A percentile compares a stretch with the other conserved stretches of the same genome.
Conservation (phyloP, 2,797 vertebrate species). For the Fratercula arctica region DNA sequence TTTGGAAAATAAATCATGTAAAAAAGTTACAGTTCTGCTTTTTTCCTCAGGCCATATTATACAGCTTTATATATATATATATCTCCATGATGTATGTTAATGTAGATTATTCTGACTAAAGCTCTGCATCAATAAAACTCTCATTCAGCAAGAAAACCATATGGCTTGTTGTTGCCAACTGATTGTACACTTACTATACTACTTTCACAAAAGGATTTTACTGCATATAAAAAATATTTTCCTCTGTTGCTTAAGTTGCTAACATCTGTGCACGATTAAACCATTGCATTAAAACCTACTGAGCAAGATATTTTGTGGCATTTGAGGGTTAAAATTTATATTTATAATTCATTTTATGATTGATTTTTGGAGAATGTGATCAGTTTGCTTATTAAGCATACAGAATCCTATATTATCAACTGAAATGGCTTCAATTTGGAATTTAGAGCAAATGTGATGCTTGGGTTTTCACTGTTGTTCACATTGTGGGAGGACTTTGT, state of each 20-base stretch:
- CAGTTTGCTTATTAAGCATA: background rate
- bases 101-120: background rate
- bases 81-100: background rate
- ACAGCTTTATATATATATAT: background rate
- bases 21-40: background rate
- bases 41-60: background rate
- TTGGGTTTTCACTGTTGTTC: background rate
- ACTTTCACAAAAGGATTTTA: background rate
- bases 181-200: background rate
- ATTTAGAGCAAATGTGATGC: background rate
- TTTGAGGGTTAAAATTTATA: background rate
- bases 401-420: background rate
- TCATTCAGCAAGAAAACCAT: background rate
- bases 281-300: background rate
- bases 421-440: background rate
- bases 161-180: background rate
- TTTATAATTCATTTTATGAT: background rate
- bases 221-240: background rate
- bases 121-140: background rate
- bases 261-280: background rate
- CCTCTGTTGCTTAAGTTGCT: background rate
- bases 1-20: background rate
- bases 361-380: background rate
- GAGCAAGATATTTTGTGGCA: background rate
- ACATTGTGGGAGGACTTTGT: background rate